phyloP scores from a whole-genome alignment of 2,113 vertebrate species.

The Piaya cayana region DNA sequence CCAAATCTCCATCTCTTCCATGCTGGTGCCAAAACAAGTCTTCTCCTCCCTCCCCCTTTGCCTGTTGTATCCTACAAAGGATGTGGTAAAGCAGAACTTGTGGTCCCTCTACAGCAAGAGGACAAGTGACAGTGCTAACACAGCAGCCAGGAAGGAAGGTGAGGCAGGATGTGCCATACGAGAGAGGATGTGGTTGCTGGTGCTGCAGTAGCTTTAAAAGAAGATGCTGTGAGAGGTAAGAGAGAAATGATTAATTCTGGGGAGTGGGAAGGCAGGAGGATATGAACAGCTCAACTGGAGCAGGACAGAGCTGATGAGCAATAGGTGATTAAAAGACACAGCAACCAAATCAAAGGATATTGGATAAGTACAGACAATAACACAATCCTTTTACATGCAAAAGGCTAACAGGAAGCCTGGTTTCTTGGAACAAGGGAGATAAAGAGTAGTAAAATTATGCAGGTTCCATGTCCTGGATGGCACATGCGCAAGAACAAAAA shows the following conservation, averaged over 20 bases:
- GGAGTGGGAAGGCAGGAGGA: not conserved
- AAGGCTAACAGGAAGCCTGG: not conserved
- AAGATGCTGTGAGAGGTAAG: not conserved
- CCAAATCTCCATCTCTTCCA: not conserved
- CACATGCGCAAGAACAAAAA: not conserved
- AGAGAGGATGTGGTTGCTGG: slow-evolving; percentile 35
- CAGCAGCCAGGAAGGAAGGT: slow-evolving; percentile 45
- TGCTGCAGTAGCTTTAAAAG: not conserved
- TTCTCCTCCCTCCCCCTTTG: not conserved
- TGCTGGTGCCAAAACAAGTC: not conserved
- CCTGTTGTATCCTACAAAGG: not conserved
- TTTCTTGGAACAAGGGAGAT: not conserved
- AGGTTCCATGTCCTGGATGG: not conserved
- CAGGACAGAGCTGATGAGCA: not conserved
- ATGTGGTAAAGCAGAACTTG: slow-evolving; percentile 51
- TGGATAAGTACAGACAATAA: not conserved
- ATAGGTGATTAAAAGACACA: not conserved
- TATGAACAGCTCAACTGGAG: not conserved
- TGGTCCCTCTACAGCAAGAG: not conserved
- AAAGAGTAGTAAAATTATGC: not conserved
- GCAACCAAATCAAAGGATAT: not conserved
- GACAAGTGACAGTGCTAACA: not conserved
- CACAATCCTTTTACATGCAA: not conserved
- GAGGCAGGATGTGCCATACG: not conserved
- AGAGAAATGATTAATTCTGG: not conserved